phyloP scores from a whole-genome alignment of 2,888 invertebrate genomes.

The Ophion obscuratus region DNA sequence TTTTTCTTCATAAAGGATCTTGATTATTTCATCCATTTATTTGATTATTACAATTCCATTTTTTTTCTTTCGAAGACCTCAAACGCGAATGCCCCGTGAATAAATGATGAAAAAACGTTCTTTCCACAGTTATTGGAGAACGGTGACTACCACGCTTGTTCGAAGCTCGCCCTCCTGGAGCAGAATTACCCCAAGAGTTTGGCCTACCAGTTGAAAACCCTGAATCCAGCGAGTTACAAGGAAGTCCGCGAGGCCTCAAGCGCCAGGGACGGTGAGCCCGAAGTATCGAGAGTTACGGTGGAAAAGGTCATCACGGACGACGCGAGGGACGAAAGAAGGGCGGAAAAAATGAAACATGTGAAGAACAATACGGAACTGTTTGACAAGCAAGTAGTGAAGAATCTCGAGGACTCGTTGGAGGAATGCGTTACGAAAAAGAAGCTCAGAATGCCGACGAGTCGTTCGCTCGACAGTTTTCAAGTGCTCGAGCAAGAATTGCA shows the following conservation, averaged over 20 bases:
- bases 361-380: conserved; percentile 78
- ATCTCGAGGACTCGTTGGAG: conserved; percentile 80
- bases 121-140: conserved; percentile 81
- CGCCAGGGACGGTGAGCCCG: conserved; percentile 4
- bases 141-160: conserved; percentile 84
- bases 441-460: conserved; percentile 81
- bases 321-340: conserved; percentile 13
- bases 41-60: too few species aligned
- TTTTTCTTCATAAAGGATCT: too few species aligned
- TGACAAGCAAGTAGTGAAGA: conserved; percentile 80
- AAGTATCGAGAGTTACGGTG: conserved; percentile 9
- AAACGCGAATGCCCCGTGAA: too few species aligned
- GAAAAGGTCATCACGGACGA: conserved; percentile 5
- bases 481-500: conserved; percentile 80
- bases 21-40: too few species aligned
- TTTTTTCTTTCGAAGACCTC: too few species aligned
- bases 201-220: conserved; percentile 82
- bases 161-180: conserved; percentile 84
- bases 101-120: neutral
- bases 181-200: conserved; percentile 83
- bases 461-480: conserved; percentile 81
- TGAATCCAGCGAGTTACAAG: conserved; percentile 74
- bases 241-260: conserved; percentile 61
- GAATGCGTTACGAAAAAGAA: conserved; percentile 77
- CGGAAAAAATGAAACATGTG: conserved; percentile 62